Base-by-base conservation (phyloP, 2,113 vertebrate species). In the Cheilinus undulatus region DNA sequence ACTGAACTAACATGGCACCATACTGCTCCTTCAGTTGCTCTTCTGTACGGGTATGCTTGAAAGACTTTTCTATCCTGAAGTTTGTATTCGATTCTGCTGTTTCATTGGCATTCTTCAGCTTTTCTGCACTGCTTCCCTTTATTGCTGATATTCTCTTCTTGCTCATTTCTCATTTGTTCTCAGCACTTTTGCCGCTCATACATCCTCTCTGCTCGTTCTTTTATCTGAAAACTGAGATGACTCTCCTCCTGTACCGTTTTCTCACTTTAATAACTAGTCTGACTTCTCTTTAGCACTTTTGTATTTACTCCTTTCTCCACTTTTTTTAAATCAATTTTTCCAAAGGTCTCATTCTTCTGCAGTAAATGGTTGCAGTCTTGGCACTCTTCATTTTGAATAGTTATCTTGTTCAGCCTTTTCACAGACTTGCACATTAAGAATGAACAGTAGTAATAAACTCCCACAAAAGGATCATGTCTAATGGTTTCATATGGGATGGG, bases 111-210 rank as follows among this genome's bases (percentile, higher is more conserved):
- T 56, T 65, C 26, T 51, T 61, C 27, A 48, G 27, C 1, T 13
- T 68, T 48, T 56, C 24, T 32, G 30, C 22, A 3, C 58, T 1
- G 24, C 43, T 46, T 48, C 24, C 19, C 22, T 79, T 53, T 38
- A 64, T 64, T 60, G 58, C 58, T 26, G 42, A 60, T 59, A 70
- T 63, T 43, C 17, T 48, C 23, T 23, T 26, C 36, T 32, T 28
- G 26, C 38, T 34, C 42, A n/a, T 34, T 19, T 61, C 59, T 53
- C 17, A 24, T 73, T 81, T 70, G 48, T 72, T 82, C 51, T 82
- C 52, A 56, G 48, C 48, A 60, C 54, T 73, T 69, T 71, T 61
- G 36, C 53, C 19, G 15, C 57, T 51, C 13, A 7, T 11, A 60
- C 69, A 28, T 57, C 58, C 36, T n/a, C 60, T 59, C 20, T 40